These are phyloP conservation scores for Neomonachus schauinslandi DNA, from an alignment of 2,113 vertebrate species.

Conservation along the genomic window DNA sequence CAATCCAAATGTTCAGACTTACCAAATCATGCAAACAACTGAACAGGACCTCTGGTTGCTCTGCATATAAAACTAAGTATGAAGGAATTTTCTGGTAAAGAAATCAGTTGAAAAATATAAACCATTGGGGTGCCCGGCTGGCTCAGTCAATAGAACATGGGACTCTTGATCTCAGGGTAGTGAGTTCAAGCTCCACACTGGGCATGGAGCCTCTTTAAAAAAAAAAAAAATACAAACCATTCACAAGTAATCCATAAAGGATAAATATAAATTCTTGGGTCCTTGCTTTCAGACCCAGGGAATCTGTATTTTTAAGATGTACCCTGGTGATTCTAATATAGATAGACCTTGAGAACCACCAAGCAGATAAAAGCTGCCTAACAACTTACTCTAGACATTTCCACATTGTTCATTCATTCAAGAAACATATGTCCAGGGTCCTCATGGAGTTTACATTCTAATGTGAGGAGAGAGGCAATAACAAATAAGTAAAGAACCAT, in stretches of 20 bases:
- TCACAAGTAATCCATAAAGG: not conserved
- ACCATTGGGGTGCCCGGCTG: not conserved
- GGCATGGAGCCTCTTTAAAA: not conserved
- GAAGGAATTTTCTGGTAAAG: constrained; percentile 10
- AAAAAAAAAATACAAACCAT: not conserved
- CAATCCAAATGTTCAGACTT: not conserved
- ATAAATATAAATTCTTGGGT: not conserved
- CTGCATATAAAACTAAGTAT: not conserved
- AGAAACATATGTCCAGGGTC: not conserved
- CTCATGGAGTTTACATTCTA: not conserved
- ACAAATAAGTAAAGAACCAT: not conserved
- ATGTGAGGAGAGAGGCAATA: not conserved
- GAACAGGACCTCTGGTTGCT: not conserved
- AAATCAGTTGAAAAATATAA: not conserved
- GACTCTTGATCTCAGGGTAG: not conserved
- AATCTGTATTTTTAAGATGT: not conserved
- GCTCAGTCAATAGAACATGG: not conserved
- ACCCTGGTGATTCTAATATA: not conserved
- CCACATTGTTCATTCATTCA: not conserved
- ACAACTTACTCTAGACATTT: not conserved
- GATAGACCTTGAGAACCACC: not conserved
- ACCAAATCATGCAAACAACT: not conserved
- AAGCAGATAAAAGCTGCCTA: not conserved
- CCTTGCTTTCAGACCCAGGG: not conserved
- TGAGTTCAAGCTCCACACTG: not conserved